Evolutionary conservation across 2,113 vertebrate genomes (phyloP), one percentile per base, ranked within the genome.

Genomic region (Silurus glanis): DNA sequence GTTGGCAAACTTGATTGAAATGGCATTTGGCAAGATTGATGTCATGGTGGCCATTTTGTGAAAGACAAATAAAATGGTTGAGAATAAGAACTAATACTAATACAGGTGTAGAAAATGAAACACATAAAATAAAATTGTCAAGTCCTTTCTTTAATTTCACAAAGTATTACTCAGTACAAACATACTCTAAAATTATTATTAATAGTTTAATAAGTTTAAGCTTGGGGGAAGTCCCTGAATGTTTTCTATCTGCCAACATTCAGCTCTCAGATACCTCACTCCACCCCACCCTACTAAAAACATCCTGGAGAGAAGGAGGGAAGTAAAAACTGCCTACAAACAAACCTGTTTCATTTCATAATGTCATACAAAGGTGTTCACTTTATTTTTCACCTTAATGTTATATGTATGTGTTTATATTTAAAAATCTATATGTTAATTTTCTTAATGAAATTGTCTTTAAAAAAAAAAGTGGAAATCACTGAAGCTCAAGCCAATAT

Each of bases 21-120:
- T 9, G 3, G 16, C 56, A 19, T n/a, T 47, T 51, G 53, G 74
- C 76, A 17, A 10, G 4, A 4, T 49, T 76, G 75, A 51, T 67
- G 51, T 79, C 67, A 59, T 71, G 71, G 74, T 49, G 6, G 71
- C 71, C 72, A 83, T 87, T 83, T 87, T 80, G 59, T 79, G 37
- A 84, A 14, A 10, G 37, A 5, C 28, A 58, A 4, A 58, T 9
- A 53, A 59, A 47, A 23, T 76, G 59, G 69, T 21, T 37, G 76
- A 85, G 25, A 74, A 16, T 53, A 12, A 72, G 7, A 56, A 37
- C 4, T 19, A 37, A n/a, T 75, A 37, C 4, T 19, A 37, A n/a
- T 75, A 16, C 5, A 23, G 21, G 10, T 23, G 4, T 53, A 14
- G 49, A 76, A n/a, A 74, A 47, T 21, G 3, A 59, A 59, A 16